Base-by-base conservation (phyloP, 1,140 invertebrate species). In the Drosophila lacteicornis region DNA sequence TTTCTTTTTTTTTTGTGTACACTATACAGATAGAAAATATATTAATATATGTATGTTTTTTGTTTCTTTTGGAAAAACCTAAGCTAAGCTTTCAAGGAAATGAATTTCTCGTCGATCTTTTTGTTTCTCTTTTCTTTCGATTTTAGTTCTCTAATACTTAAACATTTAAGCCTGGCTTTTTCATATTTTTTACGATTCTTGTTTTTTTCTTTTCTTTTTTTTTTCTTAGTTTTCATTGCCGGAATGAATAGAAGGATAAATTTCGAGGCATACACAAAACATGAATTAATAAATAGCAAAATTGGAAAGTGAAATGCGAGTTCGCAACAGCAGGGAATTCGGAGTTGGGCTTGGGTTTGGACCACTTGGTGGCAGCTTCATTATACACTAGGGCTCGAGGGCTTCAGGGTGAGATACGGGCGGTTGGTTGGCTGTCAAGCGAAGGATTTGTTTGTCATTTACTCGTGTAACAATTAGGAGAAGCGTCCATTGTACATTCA, bases 11-110 rank as follows among this genome's bases (percentile, higher is more conserved):
- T 58, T 49, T 58, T 42, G 45, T 59, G 53, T 59, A 73, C 69
- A 71, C 67, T 73, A 69, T 76, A 68, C 63, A 81, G 43, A 70
- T 84, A 80, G 77, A 84, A 87, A 84, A 87, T 84, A 68, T 67
- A 61, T 75, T 80, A 33, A 56, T 60, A 46, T 25, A 45, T 56
- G 45, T 57, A 51, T 66, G 57, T 40, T 38, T 46, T 55, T 45
- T 25, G 47, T 55, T 55, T 1, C 27, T 38, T 75, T 63, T 63
- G 55, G 62, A 60, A 71, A 77, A 78, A 80, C 79, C 58, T 88
- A 88, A 88, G 84, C 84, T 88, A 71, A 75, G 84, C 80, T 88
- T 87, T 74, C 61, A 83, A 87, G 84, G 83, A 87, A 87, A 83
- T 87, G 0, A 75, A 43, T 42, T 42, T 62, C 55, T 67, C 46